These are phyloP conservation scores for Drosophila conformis DNA, from an alignment of 2,888 invertebrate genomes.

Conservation along the genomic window DNA sequence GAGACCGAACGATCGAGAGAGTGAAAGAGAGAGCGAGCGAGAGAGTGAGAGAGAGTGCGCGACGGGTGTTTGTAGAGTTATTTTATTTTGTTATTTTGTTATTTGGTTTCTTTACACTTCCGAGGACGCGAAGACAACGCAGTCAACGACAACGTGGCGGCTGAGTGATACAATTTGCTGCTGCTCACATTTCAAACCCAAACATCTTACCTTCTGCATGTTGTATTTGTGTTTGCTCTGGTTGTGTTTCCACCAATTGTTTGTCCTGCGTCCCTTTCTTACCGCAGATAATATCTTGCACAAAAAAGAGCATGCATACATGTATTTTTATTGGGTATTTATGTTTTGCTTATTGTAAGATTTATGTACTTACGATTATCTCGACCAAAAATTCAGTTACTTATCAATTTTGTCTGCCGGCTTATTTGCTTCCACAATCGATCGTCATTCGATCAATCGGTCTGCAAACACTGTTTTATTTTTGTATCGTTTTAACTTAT, in stretches of 20 bases:
- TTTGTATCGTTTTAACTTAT: neutral
- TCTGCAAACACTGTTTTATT: slow-evolving; percentile 23
- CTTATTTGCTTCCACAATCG: slow-evolving; percentile 60
- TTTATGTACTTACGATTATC: slow-evolving; percentile 34
- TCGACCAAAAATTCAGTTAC: slow-evolving; percentile 34
- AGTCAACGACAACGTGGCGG: slow-evolving; percentile 70
- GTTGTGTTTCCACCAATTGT: slow-evolving; percentile 41
- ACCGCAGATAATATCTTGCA: slow-evolving; percentile 49
- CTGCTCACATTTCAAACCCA: slow-evolving; percentile 24
- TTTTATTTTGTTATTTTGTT: slow-evolving; percentile 27
- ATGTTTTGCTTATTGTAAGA: slow-evolving; percentile 37
- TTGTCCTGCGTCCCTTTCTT: slow-evolving; percentile 48
- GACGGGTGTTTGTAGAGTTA: slow-evolving; percentile 66
- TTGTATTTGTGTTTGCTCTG: slow-evolving; percentile 38
- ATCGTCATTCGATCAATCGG: slow-evolving; percentile 48
- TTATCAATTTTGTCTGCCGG: slow-evolving; percentile 40
- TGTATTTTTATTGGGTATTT: slow-evolving; percentile 8
- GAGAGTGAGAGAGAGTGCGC: slow-evolving; percentile 28
- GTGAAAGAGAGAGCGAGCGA: slow-evolving; percentile 20
- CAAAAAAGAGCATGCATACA: slow-evolving; percentile 5
- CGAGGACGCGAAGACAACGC: slow-evolving; percentile 54
- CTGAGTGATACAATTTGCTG: slow-evolving; percentile 70
- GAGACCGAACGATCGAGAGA: slow-evolving; percentile 14
- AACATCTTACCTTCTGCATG: slow-evolving; percentile 13
- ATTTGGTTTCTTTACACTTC: slow-evolving; percentile 43